Evolutionary conservation across 2,113 vertebrate species (phyloP).

Genomic region (Pseudopipra pipra): DNA sequence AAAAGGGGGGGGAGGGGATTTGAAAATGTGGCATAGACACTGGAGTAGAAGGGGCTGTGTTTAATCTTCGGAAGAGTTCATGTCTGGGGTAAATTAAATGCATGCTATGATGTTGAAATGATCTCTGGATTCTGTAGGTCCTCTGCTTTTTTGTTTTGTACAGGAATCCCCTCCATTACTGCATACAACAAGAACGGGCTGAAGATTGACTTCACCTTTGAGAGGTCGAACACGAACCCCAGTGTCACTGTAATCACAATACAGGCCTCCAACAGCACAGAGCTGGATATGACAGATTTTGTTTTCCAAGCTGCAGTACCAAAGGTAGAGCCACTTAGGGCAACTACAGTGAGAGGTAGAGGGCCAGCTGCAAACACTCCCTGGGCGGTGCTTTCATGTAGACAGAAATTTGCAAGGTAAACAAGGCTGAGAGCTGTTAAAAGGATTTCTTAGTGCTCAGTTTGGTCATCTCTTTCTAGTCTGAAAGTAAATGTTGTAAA

Average conservation of each 20-base stretch:
- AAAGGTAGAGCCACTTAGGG: constrained; percentile 82
- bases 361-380: background rate
- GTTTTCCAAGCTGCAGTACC: constrained; percentile 99
- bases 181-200: constrained; percentile 98
- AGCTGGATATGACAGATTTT: constrained; percentile 97
- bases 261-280: constrained; percentile 94
- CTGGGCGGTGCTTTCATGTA: background rate
- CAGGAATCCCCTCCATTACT: constrained; percentile 94
- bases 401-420: background rate
- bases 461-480: background rate
- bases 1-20: background rate
- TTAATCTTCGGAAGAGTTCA: background rate
- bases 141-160: background rate
- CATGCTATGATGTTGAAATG: background rate
- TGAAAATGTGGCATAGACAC: background rate
- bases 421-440: background rate
- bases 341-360: background rate
- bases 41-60: background rate
- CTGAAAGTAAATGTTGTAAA: background rate
- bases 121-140: background rate
- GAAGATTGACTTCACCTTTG: constrained; percentile 98
- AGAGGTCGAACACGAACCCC: constrained; percentile 94
- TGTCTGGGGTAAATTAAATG: background rate
- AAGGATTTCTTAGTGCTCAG: background rate
- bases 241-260: constrained; percentile 97